Conservation (phyloP, 2,113 vertebrate genomes). For the Misgurnus anguillicaudatus region DNA sequence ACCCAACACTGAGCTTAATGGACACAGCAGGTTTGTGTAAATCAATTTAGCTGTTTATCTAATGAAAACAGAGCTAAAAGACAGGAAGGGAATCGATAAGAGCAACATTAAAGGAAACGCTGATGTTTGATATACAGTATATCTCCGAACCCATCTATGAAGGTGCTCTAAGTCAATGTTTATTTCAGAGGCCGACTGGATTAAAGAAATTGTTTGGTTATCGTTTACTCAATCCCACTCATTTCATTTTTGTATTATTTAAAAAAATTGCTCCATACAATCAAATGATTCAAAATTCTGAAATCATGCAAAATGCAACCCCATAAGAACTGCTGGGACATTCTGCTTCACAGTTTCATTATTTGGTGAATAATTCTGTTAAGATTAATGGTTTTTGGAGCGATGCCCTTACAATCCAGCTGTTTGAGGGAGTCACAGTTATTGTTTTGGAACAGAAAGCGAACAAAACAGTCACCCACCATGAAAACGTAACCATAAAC, state of each 20-base stretch:
- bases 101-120: constrained; percentile 31
- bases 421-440: background rate
- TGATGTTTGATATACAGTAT: constrained; percentile 54
- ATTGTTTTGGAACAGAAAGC: constrained; percentile 12
- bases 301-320: no score
- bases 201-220: constrained; percentile 2
- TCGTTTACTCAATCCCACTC: no score
- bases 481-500: constrained; percentile 2
- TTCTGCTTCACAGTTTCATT: no score
- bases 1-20: constrained; percentile 54
- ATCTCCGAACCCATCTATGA: constrained; percentile 15
- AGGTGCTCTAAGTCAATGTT: constrained; percentile 6
- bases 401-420: constrained; percentile 2
- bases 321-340: no score
- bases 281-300: no score
- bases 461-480: background rate
- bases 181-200: constrained; percentile 20
- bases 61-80: constrained; percentile 54
- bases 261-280: no score
- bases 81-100: constrained; percentile 7
- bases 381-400: background rate
- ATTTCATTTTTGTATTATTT: no score
- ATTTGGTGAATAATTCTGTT: background rate
- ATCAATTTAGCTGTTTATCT: constrained; percentile 44
- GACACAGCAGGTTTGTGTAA: constrained; percentile 53